Evolutionary conservation across 2,888 invertebrate genomes (phyloP).

Genomic region (Nysson spinosus): DNA sequence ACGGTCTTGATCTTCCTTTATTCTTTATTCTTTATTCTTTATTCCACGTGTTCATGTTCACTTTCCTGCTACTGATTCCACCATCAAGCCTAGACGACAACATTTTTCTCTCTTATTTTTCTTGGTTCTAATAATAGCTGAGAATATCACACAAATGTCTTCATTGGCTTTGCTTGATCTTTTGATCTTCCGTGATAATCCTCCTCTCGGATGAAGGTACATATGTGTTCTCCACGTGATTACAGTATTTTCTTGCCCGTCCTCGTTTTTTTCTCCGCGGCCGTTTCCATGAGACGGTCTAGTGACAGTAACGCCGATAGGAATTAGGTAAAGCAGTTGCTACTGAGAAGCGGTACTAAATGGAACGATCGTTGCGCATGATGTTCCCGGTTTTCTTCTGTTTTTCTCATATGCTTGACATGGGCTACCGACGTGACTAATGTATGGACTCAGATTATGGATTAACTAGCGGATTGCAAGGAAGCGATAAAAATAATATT

Average conservation of each 20-base stretch:
- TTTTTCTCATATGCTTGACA: slow-evolving; percentile 14
- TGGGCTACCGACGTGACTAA: slow-evolving; percentile 16
- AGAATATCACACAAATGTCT: slow-evolving; percentile 31
- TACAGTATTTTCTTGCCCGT: slow-evolving; percentile 7
- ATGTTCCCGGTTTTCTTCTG: slow-evolving; percentile 5
- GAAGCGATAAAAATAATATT: slow-evolving; percentile 1
- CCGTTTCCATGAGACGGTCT: not conserved
- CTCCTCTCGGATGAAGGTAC: slow-evolving; percentile 3
- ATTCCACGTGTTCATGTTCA: not conserved
- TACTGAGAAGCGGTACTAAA: slow-evolving; percentile 7
- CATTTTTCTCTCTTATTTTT: slow-evolving; percentile 1
- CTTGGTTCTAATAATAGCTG: slow-evolving; percentile 17
- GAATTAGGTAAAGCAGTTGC: slow-evolving; percentile 20
- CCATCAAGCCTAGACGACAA: not conserved
- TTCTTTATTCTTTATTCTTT: slow-evolving; percentile 7
- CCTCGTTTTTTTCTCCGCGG: not conserved
- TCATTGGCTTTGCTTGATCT: slow-evolving; percentile 16
- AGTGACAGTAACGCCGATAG: not conserved
- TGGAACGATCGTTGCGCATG: slow-evolving; percentile 30
- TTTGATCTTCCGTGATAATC: slow-evolving; percentile 28
- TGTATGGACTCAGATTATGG: slow-evolving; percentile 21
- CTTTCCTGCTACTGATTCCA: not conserved
- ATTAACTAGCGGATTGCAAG: slow-evolving; percentile 1
- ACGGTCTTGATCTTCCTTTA: slow-evolving; percentile 9
- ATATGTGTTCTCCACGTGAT: not conserved